Evolutionary conservation across 2,113 vertebrate species (phyloP), one percentile per base, ranked within the genome.

Genomic region (Callopanchax toddi): DNA sequence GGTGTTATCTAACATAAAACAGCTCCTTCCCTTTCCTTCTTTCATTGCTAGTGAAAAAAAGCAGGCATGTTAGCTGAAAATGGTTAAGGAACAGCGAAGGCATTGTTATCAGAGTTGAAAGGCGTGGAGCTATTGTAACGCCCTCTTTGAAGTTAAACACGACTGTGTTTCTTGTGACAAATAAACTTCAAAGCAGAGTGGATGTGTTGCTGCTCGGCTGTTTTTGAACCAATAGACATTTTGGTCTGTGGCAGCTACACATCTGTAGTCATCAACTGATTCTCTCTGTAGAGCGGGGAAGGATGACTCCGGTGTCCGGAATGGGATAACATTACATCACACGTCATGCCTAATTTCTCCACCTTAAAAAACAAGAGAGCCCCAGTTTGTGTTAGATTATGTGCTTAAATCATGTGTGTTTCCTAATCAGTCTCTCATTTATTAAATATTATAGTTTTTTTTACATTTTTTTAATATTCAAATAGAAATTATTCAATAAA

Each of bases 131-230:
- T 76, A 75, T 83, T 84, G 74, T 88, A 87, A 84, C 86, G 71
- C 39, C 48, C 68, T 64, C 83, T 88, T 89, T 90, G 89, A 90
- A 86, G 87, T 87, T 57, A 57, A 74, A 76, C 66, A 44, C 26
- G 40, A 67, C 73, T 85, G 79, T 84, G 81, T 89, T 89, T 86
- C 67, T 84, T 85, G 81, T 78, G 84, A 83, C 87, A 87, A 89
- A 88, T 82, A 82, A 72, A 86, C 78, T 87, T 90, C 81, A 89
- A 87, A 91, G 87, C 67, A 16, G 36, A 75, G 74, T 74, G 79
- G 78, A 72, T 74, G 79, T 55, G 48, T 74, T 37, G 74, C 78
- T 77, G 63, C 72, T 37, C 34, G 52, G 53, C 60, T 77, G 67
- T 79, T 83, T 84, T 65, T 68, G n/a, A n/a, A n/a, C n/a, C n/a